A percentile compares a stretch with the other conserved stretches of the same genome.
Evolutionary conservation across 2,113 vertebrate species (phyloP).

Genomic region (Setophaga kirtlandii): DNA sequence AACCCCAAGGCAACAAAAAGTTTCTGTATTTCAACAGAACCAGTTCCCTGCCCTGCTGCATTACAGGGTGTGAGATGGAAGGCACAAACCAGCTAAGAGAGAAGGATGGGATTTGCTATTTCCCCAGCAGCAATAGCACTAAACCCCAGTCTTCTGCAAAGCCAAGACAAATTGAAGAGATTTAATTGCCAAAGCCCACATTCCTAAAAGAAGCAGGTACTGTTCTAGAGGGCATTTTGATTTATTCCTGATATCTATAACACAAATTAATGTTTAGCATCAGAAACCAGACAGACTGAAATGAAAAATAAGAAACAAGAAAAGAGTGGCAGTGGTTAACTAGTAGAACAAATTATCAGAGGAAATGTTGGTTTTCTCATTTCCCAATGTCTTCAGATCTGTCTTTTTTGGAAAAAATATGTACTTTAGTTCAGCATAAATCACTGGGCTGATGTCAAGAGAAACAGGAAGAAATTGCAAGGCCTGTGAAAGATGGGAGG

Average conservation of each 20-base stretch:
- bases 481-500: background rate
- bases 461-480: background rate
- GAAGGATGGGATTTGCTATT: background rate
- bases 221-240: background rate
- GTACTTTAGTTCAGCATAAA: background rate
- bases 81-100: background rate
- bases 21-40: background rate
- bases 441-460: background rate
- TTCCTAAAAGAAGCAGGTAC: background rate
- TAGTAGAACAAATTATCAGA: background rate
- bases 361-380: constrained; percentile 21
- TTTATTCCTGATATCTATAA: background rate
- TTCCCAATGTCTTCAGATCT: constrained; percentile 5
- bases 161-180: background rate
- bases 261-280: background rate
- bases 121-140: background rate
- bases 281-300: background rate
- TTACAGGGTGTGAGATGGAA: background rate
- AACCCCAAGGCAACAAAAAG: background rate
- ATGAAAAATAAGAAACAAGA: background rate
- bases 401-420: background rate
- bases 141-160: background rate
- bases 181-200: background rate
- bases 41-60: background rate
- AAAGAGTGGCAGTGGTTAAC: background rate